Percentiles rank a stretch among this genome's conserved stretches.
These are phyloP conservation scores for Buteo buteo DNA, from an alignment of 2,113 vertebrate genomes.

Conservation along the genomic window DNA sequence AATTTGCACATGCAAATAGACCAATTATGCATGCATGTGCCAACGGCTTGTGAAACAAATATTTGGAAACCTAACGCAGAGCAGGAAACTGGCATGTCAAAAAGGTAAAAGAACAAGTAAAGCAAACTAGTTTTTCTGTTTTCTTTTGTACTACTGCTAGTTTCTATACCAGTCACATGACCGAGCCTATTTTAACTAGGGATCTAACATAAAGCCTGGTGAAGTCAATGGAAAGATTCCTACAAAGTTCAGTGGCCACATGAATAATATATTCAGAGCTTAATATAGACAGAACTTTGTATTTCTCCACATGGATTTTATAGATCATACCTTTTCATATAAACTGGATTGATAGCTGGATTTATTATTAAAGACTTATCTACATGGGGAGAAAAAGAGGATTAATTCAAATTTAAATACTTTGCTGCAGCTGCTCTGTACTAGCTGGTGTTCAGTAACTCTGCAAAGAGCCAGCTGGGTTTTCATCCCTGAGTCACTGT, in stretches of 20 bases:
- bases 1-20: conserved; percentile 13
- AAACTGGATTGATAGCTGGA: background rate
- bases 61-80: background rate
- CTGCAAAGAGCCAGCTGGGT: background rate
- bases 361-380: background rate
- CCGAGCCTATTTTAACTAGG: background rate
- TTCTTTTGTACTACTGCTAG: background rate
- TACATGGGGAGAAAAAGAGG: background rate
- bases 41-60: background rate
- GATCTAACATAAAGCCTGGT: background rate
- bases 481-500: background rate
- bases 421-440: background rate
- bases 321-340: background rate
- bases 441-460: background rate
- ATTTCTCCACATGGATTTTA: conserved; percentile 6
- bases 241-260: background rate
- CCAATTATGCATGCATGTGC: background rate
- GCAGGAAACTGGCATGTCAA: background rate
- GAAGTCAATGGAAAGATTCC: background rate
- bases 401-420: background rate
- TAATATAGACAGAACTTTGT: background rate
- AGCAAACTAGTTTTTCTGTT: background rate
- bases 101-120: background rate
- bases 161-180: background rate
- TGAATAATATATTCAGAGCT: background rate